Evolutionary conservation across 2,888 invertebrate species (phyloP).

Genomic region (Xestobium rufovillosum): DNA sequence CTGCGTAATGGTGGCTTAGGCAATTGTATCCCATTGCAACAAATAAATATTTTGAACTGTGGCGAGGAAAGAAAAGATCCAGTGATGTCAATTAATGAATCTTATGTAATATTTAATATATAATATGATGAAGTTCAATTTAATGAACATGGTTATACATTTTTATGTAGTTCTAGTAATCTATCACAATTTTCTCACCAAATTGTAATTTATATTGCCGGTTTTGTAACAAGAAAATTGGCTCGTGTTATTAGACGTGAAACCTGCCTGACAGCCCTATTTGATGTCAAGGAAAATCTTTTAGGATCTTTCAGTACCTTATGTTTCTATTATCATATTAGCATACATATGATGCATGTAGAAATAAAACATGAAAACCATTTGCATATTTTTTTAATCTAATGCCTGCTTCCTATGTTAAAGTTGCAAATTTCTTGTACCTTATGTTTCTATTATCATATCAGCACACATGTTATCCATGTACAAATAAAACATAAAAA

Average conservation of each 20-base stretch:
- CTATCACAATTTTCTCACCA: background rate
- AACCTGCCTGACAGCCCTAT: background rate
- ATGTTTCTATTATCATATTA: too few relatives aligned
- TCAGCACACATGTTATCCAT: too few relatives aligned
- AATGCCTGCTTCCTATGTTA: too few relatives aligned
- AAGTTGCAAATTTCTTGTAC: too few relatives aligned
- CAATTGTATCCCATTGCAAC: constrained; percentile 4
- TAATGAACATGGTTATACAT: background rate
- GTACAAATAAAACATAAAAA: too few relatives aligned
- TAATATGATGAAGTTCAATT: background rate
- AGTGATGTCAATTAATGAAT: background rate
- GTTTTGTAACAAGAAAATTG: background rate
- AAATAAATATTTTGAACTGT: constrained; percentile 5
- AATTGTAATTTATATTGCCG: constrained; percentile 1
- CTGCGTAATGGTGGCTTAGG: constrained; percentile 6
- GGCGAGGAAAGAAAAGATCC: background rate
- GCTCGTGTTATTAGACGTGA: background rate
- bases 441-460: too few relatives aligned
- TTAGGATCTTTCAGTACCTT: too few relatives aligned
- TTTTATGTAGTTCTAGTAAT: background rate
- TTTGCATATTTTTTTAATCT: too few relatives aligned
- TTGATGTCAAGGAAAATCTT: background rate
- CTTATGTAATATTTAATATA: background rate
- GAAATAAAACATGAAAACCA: too few relatives aligned
- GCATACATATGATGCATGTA: too few relatives aligned